phyloP scores from a whole-genome alignment of 2,113 vertebrate genomes.

The Protobothrops flavoviridis region DNA sequence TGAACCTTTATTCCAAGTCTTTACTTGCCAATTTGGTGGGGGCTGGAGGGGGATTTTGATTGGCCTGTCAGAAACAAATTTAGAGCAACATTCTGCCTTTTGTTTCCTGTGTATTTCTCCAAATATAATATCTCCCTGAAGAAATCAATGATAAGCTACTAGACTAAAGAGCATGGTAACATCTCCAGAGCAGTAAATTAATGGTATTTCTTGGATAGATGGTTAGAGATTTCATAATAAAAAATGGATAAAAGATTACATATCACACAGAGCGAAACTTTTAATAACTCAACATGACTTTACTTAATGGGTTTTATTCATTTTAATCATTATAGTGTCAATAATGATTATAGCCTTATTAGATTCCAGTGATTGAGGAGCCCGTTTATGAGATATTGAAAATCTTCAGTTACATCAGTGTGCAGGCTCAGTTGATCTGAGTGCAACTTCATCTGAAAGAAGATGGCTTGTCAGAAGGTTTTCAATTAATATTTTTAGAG shows the following conservation, averaged over 20 bases:
- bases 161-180: conserved; percentile 86
- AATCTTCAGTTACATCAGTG: conserved; percentile 67
- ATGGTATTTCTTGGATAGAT: conserved; percentile 90
- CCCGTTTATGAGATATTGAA: conserved; percentile 81
- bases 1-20: conserved; percentile 61
- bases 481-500: conserved; percentile 78
- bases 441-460: conserved; percentile 76
- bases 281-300: conserved; percentile 96
- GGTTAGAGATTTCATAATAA: conserved; percentile 91
- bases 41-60: conserved; percentile 72
- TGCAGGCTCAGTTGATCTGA: conserved; percentile 68
- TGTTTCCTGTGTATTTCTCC: conserved; percentile 79
- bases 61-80: conserved; percentile 80
- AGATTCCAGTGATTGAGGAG: conserved; percentile 91
- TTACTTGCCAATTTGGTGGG: conserved; percentile 60
- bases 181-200: conserved; percentile 87
- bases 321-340: conserved; percentile 99
- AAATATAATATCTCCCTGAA: conserved; percentile 83
- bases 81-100: conserved; percentile 72
- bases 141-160: conserved; percentile 87
- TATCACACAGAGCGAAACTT: conserved; percentile 86
- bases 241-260: conserved; percentile 91
- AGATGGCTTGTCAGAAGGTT: conserved; percentile 63
- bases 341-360: conserved; percentile 98
- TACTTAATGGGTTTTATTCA: conserved; percentile 99